Evolutionary conservation across 2,888 invertebrate genomes (phyloP).

Genomic region (Ochropleura leucogaster): DNA sequence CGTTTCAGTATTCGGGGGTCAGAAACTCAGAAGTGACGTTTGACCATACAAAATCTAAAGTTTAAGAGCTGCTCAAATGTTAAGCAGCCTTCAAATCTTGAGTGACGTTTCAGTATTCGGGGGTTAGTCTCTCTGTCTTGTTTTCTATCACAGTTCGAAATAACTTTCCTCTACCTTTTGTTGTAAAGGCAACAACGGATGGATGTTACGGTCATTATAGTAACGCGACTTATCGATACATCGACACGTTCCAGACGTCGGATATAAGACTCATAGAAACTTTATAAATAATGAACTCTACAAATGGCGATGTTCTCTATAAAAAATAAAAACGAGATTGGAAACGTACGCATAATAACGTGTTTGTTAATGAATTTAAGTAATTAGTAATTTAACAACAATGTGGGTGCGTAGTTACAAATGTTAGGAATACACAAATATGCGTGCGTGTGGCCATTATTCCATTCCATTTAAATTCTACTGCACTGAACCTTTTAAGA

Average conservation of each 20-base stretch:
- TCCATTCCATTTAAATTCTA: slow-evolving; percentile 34
- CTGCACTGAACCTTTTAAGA: neutral
- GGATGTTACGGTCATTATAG: slow-evolving; percentile 9
- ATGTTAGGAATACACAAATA: slow-evolving; percentile 33
- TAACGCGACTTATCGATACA: slow-evolving; percentile 43
- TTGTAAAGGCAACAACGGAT: neutral
- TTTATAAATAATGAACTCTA: neutral
- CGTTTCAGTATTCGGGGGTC: too few species aligned
- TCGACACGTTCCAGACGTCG: slow-evolving; percentile 36
- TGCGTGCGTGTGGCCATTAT: slow-evolving; percentile 29
- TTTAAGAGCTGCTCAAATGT: too few species aligned
- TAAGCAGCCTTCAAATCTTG: too few species aligned
- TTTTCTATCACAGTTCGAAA: neutral
- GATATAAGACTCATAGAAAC: neutral
- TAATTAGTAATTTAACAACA: slow-evolving; percentile 32
- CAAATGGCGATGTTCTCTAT: neutral
- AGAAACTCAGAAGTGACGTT: too few species aligned
- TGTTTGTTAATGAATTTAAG: slow-evolving; percentile 36
- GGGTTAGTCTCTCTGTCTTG: neutral
- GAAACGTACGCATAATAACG: neutral
- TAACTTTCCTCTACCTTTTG: neutral
- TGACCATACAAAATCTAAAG: too few species aligned
- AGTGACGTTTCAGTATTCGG: too few species aligned
- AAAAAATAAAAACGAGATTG: neutral
- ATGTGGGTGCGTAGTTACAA: slow-evolving; percentile 47